A percentile compares a stretch with the other conserved stretches of the same genome.
These are phyloP conservation scores for Julus scandinavius DNA, from an alignment of 2,888 invertebrate genomes.

Conservation along the genomic window DNA sequence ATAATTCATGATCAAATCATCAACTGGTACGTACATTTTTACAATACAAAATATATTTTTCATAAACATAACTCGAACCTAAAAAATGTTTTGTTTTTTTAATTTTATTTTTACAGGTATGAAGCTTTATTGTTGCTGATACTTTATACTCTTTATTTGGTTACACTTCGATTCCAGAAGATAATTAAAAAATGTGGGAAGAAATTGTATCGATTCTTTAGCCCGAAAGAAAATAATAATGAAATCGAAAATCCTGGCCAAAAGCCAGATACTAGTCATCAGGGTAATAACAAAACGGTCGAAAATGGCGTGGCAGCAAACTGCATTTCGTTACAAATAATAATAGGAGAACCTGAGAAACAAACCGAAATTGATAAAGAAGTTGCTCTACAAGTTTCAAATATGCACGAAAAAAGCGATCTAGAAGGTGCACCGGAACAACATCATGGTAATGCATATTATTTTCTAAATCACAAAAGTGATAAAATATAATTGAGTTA, in stretches of 20 bases:
- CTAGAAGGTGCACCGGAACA: neutral
- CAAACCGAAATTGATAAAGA: neutral
- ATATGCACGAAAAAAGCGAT: constrained; percentile 19
- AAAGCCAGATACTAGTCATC: neutral
- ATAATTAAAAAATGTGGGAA: constrained; percentile 55
- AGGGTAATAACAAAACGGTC: neutral
- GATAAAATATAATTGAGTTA: no score
- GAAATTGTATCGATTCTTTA: neutral
- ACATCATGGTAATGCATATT: neutral
- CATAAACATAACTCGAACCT: neutral
- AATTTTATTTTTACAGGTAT: constrained; percentile 58
- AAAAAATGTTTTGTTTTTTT: neutral
- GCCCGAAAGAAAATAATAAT: neutral
- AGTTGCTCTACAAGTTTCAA: neutral
- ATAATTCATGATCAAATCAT: constrained; percentile 86
- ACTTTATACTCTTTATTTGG: constrained; percentile 60
- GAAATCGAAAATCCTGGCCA: neutral
- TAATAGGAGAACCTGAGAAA: neutral
- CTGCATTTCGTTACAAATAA: constrained; percentile 38
- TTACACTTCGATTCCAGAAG: constrained; percentile 60
- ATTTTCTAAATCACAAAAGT: no score
- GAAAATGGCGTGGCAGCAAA: neutral
- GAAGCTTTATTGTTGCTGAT: constrained; percentile 60
- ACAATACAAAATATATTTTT: neutral
- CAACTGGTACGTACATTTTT: constrained; percentile 74